phyloP scores from a whole-genome alignment of 2,113 vertebrate species.

The Lophochroa leadbeateri region DNA sequence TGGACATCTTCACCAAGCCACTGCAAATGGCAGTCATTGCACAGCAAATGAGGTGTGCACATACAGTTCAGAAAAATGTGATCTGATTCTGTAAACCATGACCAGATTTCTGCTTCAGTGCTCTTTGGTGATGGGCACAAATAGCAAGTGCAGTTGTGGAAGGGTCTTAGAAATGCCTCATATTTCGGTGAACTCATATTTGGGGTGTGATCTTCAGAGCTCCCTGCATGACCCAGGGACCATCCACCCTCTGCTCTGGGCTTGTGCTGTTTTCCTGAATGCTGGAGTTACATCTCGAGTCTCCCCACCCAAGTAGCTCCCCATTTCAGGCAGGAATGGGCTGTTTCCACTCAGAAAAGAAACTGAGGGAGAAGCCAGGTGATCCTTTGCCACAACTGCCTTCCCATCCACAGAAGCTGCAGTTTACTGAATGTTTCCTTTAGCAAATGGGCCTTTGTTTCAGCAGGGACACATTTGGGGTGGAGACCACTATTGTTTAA shows the following conservation, averaged over 20 bases:
- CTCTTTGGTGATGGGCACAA: background rate
- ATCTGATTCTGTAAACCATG: background rate
- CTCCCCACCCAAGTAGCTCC: background rate
- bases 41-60: background rate
- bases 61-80: background rate
- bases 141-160: background rate
- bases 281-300: background rate
- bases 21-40: background rate
- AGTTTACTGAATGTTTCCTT: background rate
- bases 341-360: background rate
- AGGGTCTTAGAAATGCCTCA: background rate
- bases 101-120: background rate
- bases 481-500: slow-evolving; percentile 43
- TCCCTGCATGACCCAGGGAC: rapidly evolving
- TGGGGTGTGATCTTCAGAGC: background rate
- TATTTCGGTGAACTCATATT: background rate
- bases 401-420: background rate
- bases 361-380: background rate
- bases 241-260: background rate
- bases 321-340: background rate
- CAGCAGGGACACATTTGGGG: background rate
- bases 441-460: slow-evolving; percentile 29
- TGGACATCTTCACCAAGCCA: background rate
- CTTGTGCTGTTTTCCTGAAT: background rate
- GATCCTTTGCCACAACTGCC: background rate